Evolutionary conservation across 2,888 invertebrate genomes (phyloP), one percentile per base, ranked within the genome.

Genomic region (Heliconius ethilla): DNA sequence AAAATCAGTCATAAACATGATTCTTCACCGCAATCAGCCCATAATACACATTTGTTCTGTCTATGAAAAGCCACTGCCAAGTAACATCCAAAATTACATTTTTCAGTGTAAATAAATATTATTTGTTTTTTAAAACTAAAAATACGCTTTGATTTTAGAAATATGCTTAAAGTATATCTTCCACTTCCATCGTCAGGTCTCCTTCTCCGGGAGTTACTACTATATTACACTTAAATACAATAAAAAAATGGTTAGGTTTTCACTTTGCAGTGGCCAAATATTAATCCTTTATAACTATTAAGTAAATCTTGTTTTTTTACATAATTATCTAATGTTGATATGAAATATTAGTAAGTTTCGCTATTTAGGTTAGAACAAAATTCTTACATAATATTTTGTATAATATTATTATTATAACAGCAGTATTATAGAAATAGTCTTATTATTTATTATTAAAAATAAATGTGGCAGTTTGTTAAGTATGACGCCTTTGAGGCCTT

Each of bases 401-500:
- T 69, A 25, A 69, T 69, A 40, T 40, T 40, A 37, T n/a, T 67
- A 67, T 29, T 29, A 55, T 6, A 29, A 70, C 70, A 22, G 29
- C 70, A 55, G 55, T 33, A 69, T 40, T 25, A 40, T 40, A 70
- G 29, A 70, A 51, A 22, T 51, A 29, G 27, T 51, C 29, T 29
- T 55, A 5, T n/a, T 70, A 55, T 72, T 72, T n/a, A n/a, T 15
- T 33, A 6, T 70, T 13, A n/a, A 33, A 72, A 25, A 55, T 72
- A 55, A 72, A 72, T n/a, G n/a, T 72, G 72, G 72, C 72, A 72
- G 72, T 72, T 72, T 25, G 25, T 33, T 3, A 72, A 72, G 10
- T n/a, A 69, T 25, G 18, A 69, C 40, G 13, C 15, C 69, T 45
- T 45, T 59, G 22, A 55, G 70, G 70, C 29, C 4, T 55, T 51